Base-by-base conservation (phyloP, 2,888 invertebrate genomes). In the Aricia artaxerxes region DNA sequence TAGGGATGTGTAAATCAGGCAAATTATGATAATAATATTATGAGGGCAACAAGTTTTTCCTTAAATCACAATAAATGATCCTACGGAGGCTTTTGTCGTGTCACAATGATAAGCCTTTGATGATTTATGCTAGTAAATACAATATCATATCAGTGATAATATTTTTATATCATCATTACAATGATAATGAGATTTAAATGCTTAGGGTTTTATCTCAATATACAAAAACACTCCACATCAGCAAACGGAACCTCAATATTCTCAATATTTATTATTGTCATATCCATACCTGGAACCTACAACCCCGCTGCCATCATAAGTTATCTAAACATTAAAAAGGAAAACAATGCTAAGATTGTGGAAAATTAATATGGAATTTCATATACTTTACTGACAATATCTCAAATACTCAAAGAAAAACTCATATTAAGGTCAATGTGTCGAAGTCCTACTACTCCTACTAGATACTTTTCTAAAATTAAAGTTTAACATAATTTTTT, bases 131-230 rank as follows among this genome's bases (percentile, higher is more conserved):
- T 38, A 35, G 35, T 13, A 69, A 69, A 69, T 69, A 69, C 5
- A 35, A 69, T 69, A 64, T 24, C 31, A 31, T 64, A 69, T 69
- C 69, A 69, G 35, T 69, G 69, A 69, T 69, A 69, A 38, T 38
- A 69, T 38, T 53, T 35, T 76, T 76, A 76, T 76, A 76, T 76
- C 57, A 57, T 38, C 76, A 44, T 76, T 76, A 57, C 11, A 76
- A 7, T 53, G 76, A 76, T 76, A 57, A 57, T 35, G 53, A 57
- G 11, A 76, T 76, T 75, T 44, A 53, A 53, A 75, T 53, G 13
- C 79, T 73, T 38, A 61, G 13, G 7, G 61, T 60, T 77, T 44
- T 78, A 64, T 64, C 61, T 49, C 38, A 78, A n/a, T 24, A 16
- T 16, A 76, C 35, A 76, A 75, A 24, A 53, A 57, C 53, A 75